Conservation (phyloP, 2,888 invertebrate genomes). For the Sminthurides aquaticus region DNA sequence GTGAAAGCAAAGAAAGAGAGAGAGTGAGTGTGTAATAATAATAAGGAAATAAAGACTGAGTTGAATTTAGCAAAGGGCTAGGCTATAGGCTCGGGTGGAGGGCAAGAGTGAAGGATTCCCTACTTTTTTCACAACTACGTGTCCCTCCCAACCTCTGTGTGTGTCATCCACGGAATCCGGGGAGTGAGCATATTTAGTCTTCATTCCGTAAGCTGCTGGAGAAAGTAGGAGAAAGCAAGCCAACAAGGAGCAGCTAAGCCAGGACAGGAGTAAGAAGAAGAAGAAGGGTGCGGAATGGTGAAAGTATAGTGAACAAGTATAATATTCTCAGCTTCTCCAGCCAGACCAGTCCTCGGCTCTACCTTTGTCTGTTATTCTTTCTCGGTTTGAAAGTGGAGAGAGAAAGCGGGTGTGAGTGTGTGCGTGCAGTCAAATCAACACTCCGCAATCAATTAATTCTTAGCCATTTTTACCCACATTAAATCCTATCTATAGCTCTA, state of each 20-base stretch:
- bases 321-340: too few relatives aligned
- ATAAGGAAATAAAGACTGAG: too few relatives aligned
- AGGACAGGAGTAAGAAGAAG: background rate
- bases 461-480: background rate
- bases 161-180: too few relatives aligned
- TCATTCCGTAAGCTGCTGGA: too few relatives aligned
- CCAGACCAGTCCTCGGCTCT: background rate
- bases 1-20: constrained; percentile 26
- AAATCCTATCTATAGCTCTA: too few relatives aligned
- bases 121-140: constrained; percentile 22
- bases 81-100: too few relatives aligned
- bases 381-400: background rate
- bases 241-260: background rate
- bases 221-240: background rate
- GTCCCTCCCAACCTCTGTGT: constrained; percentile 18
- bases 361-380: background rate
- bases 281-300: background rate
- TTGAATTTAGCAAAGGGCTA: too few relatives aligned
- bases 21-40: too few relatives aligned
- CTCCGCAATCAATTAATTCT: background rate
- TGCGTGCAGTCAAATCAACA: background rate
- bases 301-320: too few relatives aligned
- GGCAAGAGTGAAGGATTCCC: too few relatives aligned
- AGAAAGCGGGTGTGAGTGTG: background rate
- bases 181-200: constrained; percentile 6